phyloP scores from a whole-genome alignment of 2,888 invertebrate species.

The Pteria penguin region DNA sequence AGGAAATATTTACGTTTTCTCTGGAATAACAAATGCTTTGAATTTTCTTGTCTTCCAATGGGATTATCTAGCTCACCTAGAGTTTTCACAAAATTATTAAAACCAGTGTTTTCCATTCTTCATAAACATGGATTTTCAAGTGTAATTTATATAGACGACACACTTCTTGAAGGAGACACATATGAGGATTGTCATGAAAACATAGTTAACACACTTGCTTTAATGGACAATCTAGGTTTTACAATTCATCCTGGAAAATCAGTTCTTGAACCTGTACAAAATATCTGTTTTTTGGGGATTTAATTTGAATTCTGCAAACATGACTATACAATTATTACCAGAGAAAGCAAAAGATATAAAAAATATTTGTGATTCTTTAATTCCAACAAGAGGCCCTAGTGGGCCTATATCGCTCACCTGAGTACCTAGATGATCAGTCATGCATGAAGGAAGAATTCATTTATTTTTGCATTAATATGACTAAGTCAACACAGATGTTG shows the following conservation, averaged over 20 bases:
- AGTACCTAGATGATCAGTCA: too few relatives aligned
- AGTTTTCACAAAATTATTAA: conserved; percentile 43
- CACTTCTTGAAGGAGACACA: conserved; percentile 16
- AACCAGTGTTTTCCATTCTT: conserved; percentile 28
- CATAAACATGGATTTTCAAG: conserved; percentile 2
- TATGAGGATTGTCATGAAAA: conserved; percentile 21
- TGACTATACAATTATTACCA: too few relatives aligned
- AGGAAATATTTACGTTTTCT: conserved; percentile 41
- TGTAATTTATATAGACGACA: conserved; percentile 38
- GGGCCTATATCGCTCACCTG: too few relatives aligned
- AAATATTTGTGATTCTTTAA: neutral
- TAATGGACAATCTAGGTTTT: conserved; percentile 32
- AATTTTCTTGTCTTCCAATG: conserved; percentile 40
- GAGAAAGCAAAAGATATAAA: conserved; percentile 17
- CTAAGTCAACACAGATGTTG: too few relatives aligned
- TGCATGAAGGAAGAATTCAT: too few relatives aligned
- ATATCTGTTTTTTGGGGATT: conserved; percentile 36
- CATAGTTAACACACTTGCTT: conserved; percentile 13
- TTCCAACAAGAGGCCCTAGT: too few relatives aligned
- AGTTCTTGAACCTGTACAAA: conserved; percentile 21
- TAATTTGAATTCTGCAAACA: conserved; percentile 30
- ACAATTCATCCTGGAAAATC: conserved; percentile 42
- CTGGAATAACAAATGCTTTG: conserved; percentile 29
- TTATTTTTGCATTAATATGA: too few relatives aligned
- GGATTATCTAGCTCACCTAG: conserved; percentile 31